Percentiles rank a stretch among this genome's conserved stretches.
phyloP scores from a whole-genome alignment of 2,888 invertebrate species.

The Lasioglossum malachurum region DNA sequence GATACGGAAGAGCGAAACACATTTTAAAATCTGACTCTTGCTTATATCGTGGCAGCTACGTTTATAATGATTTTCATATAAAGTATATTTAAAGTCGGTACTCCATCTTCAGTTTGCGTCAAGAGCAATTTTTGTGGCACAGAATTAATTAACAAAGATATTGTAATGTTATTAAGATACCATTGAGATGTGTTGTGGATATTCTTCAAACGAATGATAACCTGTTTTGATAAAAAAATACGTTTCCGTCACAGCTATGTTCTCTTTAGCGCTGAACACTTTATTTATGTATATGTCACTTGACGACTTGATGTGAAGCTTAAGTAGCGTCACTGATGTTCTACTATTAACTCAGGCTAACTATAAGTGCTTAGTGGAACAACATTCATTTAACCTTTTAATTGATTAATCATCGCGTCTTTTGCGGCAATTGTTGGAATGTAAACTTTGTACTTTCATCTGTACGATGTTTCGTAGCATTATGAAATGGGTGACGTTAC shows the following conservation, averaged over 20 bases:
- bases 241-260: neutral
- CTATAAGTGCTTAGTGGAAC: slow-evolving; percentile 20
- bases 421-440: slow-evolving; percentile 28
- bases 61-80: neutral
- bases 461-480: neutral
- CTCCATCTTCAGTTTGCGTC: neutral
- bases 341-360: neutral
- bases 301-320: neutral
- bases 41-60: neutral
- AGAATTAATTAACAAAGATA: neutral
- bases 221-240: neutral
- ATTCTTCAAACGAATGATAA: neutral
- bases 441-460: slow-evolving; percentile 29
- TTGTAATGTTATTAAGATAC: neutral
- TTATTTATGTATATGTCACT: neutral
- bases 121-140: neutral
- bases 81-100: neutral
- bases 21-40: neutral
- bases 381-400: slow-evolving; percentile 55
- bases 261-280: neutral
- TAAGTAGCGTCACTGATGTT: slow-evolving; percentile 22
- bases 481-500: neutral
- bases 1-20: neutral
- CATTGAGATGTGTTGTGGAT: neutral
- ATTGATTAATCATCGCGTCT: slow-evolving; percentile 47